Conservation (phyloP, 30 jellyfish, hydroid and myxozoan genomes). For the Hydra vulgaris region DNA sequence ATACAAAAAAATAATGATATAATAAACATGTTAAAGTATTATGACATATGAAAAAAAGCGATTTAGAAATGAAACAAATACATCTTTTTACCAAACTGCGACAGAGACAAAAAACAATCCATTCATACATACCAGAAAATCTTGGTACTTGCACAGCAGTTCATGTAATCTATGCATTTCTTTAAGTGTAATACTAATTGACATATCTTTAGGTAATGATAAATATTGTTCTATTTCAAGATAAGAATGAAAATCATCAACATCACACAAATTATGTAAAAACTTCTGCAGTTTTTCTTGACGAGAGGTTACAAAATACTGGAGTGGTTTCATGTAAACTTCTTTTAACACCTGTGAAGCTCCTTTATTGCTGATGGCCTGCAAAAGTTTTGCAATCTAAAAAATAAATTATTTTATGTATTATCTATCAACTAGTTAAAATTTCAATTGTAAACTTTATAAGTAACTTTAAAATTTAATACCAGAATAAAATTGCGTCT, state of each 20-base stretch:
- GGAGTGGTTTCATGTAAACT: conserved; percentile 79
- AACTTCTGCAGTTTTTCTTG: conserved; percentile 76
- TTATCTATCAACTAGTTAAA: background rate
- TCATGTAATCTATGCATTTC: conserved; percentile 93
- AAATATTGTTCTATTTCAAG: conserved; percentile 94
- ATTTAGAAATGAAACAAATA: too few species aligned
- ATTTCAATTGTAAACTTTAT: background rate
- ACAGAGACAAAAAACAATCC: too few species aligned
- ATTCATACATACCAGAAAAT: conserved; percentile 48
- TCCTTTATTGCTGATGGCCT: conserved; percentile 89
- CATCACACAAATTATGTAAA: conserved; percentile 73
- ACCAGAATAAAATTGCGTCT: conserved; percentile 87
- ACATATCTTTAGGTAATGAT: conserved; percentile 69
- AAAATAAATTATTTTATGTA: background rate
- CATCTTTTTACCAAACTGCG: too few species aligned
- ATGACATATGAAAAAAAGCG: too few species aligned
- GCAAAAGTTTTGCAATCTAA: conserved; percentile 85
- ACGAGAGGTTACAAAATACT: conserved; percentile 47
- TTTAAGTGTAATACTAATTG: conserved; percentile 52
- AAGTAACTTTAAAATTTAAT: conserved; percentile 2
- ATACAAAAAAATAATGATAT: too few species aligned
- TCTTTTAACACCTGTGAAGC: conserved; percentile 70
- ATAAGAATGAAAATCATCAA: conserved; percentile 86
- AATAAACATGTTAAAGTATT: too few species aligned
- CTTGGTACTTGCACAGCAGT: conserved; percentile 66